These are phyloP conservation scores for Gerosis bhagava DNA, from an alignment of 2,888 invertebrate genomes.

Conservation along the genomic window DNA sequence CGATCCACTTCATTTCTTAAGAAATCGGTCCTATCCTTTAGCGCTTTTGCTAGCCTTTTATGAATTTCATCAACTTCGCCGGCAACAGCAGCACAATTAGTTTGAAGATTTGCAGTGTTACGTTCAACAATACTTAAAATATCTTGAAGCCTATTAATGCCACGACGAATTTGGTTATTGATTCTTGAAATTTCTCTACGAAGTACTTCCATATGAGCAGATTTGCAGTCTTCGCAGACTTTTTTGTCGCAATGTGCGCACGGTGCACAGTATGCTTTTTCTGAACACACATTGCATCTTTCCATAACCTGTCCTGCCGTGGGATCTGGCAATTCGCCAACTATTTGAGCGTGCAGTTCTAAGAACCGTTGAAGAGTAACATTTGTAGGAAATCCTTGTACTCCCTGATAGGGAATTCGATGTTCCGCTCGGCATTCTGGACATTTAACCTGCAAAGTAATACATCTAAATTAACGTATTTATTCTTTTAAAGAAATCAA, in stretches of 20 bases:
- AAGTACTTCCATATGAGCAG: conserved; percentile 97
- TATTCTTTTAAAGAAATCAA: not conserved
- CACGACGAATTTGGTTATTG: conserved; percentile 94
- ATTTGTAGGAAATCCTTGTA: conserved; percentile 97
- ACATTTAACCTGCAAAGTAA: conserved; percentile 91
- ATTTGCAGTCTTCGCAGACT: conserved; percentile 97
- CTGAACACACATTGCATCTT: conserved; percentile 95
- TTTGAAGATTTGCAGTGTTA: conserved; percentile 93
- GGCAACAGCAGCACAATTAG: conserved; percentile 94
- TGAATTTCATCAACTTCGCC: conserved; percentile 98
- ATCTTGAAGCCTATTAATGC: conserved; percentile 94
- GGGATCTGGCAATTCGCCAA: conserved; percentile 95
- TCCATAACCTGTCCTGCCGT: conserved; percentile 96
- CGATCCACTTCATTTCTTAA: conserved; percentile 95
- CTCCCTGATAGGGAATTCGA: conserved; percentile 96
- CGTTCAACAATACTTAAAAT: conserved; percentile 93
- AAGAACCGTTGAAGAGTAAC: conserved; percentile 97
- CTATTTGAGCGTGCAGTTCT: conserved; percentile 96
- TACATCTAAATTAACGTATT: too few relatives aligned
- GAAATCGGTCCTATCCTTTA: conserved; percentile 95
- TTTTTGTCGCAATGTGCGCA: conserved; percentile 99
- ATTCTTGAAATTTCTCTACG: conserved; percentile 95
- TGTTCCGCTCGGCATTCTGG: conserved; percentile 99
- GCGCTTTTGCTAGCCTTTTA: conserved; percentile 91
- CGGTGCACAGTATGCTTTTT: conserved; percentile 93